Conservation (phyloP, 2,113 vertebrate species). For the Ovibos moschatus region DNA sequence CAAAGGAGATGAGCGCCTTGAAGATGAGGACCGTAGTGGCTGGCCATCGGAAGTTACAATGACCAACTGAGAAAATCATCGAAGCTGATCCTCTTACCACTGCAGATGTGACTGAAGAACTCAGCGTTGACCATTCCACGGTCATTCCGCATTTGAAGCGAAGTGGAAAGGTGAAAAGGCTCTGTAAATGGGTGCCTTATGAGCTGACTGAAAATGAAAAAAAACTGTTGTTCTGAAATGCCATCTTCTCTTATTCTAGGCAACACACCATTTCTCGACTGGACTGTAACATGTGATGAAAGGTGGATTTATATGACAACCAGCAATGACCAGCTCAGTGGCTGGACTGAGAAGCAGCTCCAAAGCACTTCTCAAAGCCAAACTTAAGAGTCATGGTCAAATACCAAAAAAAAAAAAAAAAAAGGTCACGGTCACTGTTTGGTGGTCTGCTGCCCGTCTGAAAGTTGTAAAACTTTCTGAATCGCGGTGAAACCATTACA, state of each 20-base stretch:
- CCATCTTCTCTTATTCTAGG: background rate
- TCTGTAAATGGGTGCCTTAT: background rate
- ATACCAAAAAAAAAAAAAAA: background rate
- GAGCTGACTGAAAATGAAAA: background rate
- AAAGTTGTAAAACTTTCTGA: background rate
- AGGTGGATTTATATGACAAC: background rate
- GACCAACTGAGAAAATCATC: background rate
- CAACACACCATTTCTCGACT: background rate
- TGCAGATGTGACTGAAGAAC: background rate
- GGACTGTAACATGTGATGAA: background rate
- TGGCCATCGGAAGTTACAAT: background rate
- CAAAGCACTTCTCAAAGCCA: background rate
- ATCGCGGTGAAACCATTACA: background rate
- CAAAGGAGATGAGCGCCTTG: background rate
- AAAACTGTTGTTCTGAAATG: background rate
- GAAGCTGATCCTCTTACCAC: background rate
- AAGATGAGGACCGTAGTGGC: background rate
- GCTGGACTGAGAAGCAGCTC: background rate
- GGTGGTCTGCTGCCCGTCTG: background rate
- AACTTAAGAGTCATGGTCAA: background rate
- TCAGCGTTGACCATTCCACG: rapidly evolving
- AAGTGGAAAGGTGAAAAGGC: background rate
- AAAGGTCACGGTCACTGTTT: background rate
- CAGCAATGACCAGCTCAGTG: background rate
- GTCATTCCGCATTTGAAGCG: background rate